Base-by-base conservation (phyloP, 2,113 vertebrate species). In the Anolis sagrei region DNA sequence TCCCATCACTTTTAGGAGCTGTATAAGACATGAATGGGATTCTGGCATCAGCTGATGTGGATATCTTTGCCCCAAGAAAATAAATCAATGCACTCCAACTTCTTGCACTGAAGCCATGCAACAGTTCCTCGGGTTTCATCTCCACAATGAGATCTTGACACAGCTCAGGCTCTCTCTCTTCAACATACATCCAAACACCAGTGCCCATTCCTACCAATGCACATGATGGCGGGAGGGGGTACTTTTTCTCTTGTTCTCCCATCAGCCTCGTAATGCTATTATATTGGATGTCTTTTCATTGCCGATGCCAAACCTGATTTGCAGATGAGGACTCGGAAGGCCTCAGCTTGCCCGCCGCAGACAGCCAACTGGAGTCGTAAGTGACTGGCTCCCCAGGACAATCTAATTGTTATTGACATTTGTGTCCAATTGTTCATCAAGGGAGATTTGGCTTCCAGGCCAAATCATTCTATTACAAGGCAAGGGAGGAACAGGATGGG, bases 361-460 rank as follows among this genome's bases (percentile, higher is more conserved):
- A 95, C 79, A 92, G 95, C 93, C 94, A 91, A 90, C 69, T 85
- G 93, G 95, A 94, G 95, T 95, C 96, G 94, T 97, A 97, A 97
- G 96, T 97, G 96, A 97, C 96, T 96, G 93, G 80, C 96, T 96
- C 94, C 94, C 89, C 90, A 6, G 78, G 96, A 95, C 96, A 97
- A 97, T 97, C 94, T 96, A 95, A 97, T 97, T 97, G 94, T 95
- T 97, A 97, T 97, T 96, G 97, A 97, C 94, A 90, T 97, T 92
- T 95, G 96, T 95, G 96, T 96, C 95, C 95, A 95, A 95, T 93
- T 94, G 95, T 96, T 97, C 96, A 95, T 97, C 96, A 95, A 94
- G 93, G 93, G 86, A 89, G 94, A 93, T 87, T 95, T 94, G 94
- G 91, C 94, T 93, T 72, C 87, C 86, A 90, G 95, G 95, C 92